Evolutionary conservation across 2,113 vertebrate genomes (phyloP).

Genomic region (Synchiropus splendidus): DNA sequence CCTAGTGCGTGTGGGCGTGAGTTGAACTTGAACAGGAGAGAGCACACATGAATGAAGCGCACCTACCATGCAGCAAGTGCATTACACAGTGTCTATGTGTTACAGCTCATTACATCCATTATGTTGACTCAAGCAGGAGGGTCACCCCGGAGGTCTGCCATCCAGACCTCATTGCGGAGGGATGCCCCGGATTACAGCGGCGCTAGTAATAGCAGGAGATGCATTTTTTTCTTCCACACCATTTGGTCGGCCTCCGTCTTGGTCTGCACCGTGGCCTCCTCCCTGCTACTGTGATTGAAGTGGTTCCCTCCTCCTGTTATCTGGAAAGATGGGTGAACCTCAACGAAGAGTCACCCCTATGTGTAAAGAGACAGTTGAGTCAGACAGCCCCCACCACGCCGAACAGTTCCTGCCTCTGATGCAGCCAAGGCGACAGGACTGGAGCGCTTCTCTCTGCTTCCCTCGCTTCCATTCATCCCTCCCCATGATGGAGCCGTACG

Average conservation of each 20-base stretch:
- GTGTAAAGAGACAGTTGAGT: conserved; percentile 55
- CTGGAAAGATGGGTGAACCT: no score
- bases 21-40: neutral
- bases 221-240: no score
- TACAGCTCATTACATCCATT: conserved; percentile 56
- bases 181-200: conserved; percentile 34
- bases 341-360: conserved; percentile 40
- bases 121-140: conserved; percentile 56
- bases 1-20: conserved; percentile 6
- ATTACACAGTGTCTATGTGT: conserved; percentile 11
- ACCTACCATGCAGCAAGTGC: neutral
- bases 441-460: conserved; percentile 25
- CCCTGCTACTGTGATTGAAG: no score
- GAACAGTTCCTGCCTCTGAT: conserved; percentile 52
- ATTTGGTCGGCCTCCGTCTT: no score
- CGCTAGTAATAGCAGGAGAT: neutral
- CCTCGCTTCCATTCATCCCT: conserved; percentile 21
- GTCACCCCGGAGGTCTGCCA: conserved; percentile 39
- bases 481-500: conserved; percentile 1
- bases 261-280: no score
- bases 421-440: conserved; percentile 54
- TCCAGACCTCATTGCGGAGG: conserved; percentile 37
- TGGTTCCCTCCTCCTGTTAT: no score
- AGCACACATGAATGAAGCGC: no score
- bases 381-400: conserved; percentile 47